Evolutionary conservation across 2,113 vertebrate genomes (phyloP), one percentile per base, ranked within the genome.

Genomic region (Bufo gargarizans): DNA sequence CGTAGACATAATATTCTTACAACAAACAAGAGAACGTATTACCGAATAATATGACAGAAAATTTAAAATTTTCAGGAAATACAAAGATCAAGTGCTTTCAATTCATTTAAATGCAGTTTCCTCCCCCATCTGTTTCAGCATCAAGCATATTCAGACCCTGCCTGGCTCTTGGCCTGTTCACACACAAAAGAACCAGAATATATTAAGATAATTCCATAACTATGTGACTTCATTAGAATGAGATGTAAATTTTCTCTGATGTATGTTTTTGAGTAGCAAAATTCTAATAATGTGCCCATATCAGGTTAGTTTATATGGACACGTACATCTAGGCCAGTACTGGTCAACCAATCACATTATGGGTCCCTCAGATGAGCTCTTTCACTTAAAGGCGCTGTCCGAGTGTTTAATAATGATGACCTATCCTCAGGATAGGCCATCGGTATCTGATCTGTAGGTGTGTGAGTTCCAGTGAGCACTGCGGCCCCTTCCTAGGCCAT

Each of bases 111-210:
- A 53, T 59, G 50, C 10, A 58, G 56, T 85, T 85, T 85, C 69
- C 83, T 74, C 69, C 47, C 69, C 69, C 67, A 85, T 85, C 83
- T 85, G 83, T 85, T 76, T 16, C 83, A 6, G 69, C 83, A 69
- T 71, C 65, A 33, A 85, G 69, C 55, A 45, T 74, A 69, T 65
- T 74, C 22, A 59, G 67, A 43, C 83, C 33, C 53, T 85, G 69
- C 20, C 69, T 72, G 69, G 49, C 83, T 74, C 50, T 76, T 16
- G 47, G 53, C 33, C 83, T 85, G 83, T n/a, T 2, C 65, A 47
- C 22, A 76, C n/a, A 58, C 53, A 59, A 6, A 74, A 85, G 67
- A 71, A 58, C 17, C 69, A 85, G 69, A 85, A 56, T 10, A 20
- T 55, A 85, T 19, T 14, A 50, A 84, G 1, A 19, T 43, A 53